Conservation (phyloP, 2,888 invertebrate species). For the Cheilosia scutellata region DNA sequence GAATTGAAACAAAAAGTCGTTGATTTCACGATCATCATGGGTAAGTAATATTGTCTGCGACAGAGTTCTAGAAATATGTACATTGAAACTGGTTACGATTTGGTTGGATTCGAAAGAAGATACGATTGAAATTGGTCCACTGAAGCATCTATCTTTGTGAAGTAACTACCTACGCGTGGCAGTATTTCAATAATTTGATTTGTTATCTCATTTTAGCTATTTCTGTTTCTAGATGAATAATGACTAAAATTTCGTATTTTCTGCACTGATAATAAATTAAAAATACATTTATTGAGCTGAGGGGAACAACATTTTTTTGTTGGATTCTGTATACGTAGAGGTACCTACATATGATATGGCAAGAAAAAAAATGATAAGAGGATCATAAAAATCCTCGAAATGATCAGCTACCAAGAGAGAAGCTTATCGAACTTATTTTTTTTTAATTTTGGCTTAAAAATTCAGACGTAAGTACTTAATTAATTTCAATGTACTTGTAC, state of each 20-base stretch:
- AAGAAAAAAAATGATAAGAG: background rate
- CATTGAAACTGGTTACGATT: background rate
- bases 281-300: slow-evolving; percentile 16
- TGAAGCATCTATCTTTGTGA: too few species aligned
- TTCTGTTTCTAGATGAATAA: slow-evolving; percentile 19
- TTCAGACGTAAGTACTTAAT: too few species aligned
- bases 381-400: background rate
- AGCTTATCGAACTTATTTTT: too few species aligned
- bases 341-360: background rate
- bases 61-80: background rate
- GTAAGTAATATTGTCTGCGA: background rate
- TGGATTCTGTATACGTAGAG: background rate
- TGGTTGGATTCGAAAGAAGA: background rate
- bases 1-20: background rate
- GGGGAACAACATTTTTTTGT: background rate
- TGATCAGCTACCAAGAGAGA: background rate
- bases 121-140: background rate
- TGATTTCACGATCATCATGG: background rate
- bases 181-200: slow-evolving; percentile 31
- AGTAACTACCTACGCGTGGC: slow-evolving; percentile 27
- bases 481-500: too few species aligned
- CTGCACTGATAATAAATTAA: slow-evolving; percentile 18
- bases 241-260: slow-evolving; percentile 18
- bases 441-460: too few species aligned
- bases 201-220: slow-evolving; percentile 30